These are phyloP conservation scores for Micrasema longulum DNA, from an alignment of 1,140 invertebrate genomes.

Conservation along the genomic window DNA sequence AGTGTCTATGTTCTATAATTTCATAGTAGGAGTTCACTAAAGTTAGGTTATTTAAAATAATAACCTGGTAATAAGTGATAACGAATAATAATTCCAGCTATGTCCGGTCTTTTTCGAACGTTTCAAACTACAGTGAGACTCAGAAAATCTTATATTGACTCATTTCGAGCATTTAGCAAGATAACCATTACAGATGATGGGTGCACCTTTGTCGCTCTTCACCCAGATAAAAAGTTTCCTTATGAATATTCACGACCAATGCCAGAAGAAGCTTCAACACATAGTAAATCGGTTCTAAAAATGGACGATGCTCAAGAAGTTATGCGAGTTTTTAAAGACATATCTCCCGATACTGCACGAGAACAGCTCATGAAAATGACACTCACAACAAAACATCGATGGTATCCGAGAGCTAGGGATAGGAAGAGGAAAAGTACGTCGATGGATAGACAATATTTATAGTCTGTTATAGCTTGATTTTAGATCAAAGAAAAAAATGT, in stretches of 20 bases:
- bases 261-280: conserved; percentile 63
- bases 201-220: conserved; percentile 87
- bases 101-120: neutral
- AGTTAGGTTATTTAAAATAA: no score
- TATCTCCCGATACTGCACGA: conserved; percentile 70
- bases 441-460: conserved; percentile 81
- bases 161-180: conserved; percentile 55
- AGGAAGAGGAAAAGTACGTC: conserved; percentile 75
- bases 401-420: conserved; percentile 78
- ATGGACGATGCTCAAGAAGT: conserved; percentile 73
- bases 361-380: conserved; percentile 81
- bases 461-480: conserved; percentile 57
- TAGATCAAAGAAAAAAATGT: neutral
- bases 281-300: conserved; percentile 71
- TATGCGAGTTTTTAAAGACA: conserved; percentile 74
- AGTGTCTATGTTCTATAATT: no score
- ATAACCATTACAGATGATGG: conserved; percentile 78
- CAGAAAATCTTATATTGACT: neutral
- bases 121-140: conserved; percentile 5
- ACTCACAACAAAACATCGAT: conserved; percentile 82
- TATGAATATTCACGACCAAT: conserved; percentile 86
- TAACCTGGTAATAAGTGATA: no score
- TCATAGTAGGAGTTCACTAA: no score
- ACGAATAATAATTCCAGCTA: neutral
- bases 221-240: conserved; percentile 83